Conservation (phyloP, 2,888 invertebrate species). For the Oscheius myriophilus region DNA sequence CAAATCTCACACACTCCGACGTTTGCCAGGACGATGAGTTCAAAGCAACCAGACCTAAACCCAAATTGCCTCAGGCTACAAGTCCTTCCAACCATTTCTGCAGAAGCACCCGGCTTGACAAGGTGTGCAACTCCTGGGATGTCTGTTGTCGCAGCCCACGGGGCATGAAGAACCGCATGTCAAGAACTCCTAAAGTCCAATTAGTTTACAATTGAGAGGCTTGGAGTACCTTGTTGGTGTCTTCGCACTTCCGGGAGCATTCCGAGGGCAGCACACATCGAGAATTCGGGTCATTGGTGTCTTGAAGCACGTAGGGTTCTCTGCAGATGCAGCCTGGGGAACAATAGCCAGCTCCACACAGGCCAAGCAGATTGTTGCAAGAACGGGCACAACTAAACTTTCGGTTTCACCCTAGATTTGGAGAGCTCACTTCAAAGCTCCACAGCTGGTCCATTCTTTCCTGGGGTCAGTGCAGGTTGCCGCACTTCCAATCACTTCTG, state of each 20-base stretch:
- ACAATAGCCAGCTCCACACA: slow-evolving; percentile 48
- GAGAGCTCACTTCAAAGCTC: slow-evolving; percentile 31
- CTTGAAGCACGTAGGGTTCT: slow-evolving; percentile 45
- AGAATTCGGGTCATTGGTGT: slow-evolving; percentile 38
- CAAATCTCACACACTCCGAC: slow-evolving; percentile 51
- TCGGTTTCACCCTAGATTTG: neutral
- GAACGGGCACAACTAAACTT: slow-evolving; percentile 48
- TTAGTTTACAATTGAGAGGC: neutral
- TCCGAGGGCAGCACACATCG: slow-evolving; percentile 60
- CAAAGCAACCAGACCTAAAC: slow-evolving; percentile 45
- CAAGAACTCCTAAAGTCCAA: slow-evolving; percentile 47
- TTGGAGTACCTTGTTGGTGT: slow-evolving; percentile 36
- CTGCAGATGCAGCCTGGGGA: slow-evolving; percentile 60
- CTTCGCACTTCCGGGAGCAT: slow-evolving; percentile 53
- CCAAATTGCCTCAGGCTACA: neutral
- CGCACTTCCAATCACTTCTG: slow-evolving; percentile 10
- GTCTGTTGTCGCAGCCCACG: slow-evolving; percentile 63
- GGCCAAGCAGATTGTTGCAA: slow-evolving; percentile 49
- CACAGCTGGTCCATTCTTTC: slow-evolving; percentile 53
- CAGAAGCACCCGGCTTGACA: slow-evolving; percentile 67
- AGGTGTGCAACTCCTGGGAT: slow-evolving; percentile 60
- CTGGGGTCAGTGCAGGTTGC: slow-evolving; percentile 49
- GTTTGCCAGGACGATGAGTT: slow-evolving; percentile 53
- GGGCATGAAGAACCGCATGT: slow-evolving; percentile 65
- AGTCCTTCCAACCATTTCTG: slow-evolving; percentile 40